phyloP scores from a whole-genome alignment of 2,888 invertebrate species.

The Plusia festucae region DNA sequence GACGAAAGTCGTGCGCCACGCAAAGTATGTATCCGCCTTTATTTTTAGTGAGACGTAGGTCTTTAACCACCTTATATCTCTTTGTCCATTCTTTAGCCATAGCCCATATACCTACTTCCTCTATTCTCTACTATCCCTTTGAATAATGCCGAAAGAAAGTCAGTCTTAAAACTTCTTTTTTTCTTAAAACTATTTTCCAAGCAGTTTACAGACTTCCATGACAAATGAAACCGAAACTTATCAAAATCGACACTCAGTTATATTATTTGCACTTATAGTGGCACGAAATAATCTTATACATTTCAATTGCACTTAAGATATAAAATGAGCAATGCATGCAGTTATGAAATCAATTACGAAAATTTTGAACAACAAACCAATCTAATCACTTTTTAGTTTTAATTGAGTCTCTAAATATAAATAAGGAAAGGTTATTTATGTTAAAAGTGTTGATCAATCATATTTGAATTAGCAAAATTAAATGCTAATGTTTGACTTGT shows the following conservation, averaged over 20 bases:
- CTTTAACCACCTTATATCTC: too few relatives aligned
- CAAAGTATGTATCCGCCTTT: too few relatives aligned
- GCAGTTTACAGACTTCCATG: background rate
- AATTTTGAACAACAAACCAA: conserved; percentile 32
- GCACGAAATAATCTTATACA: background rate
- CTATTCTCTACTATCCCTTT: too few relatives aligned
- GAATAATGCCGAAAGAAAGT: too few relatives aligned
- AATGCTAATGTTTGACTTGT: conserved; percentile 19
- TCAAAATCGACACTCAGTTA: background rate
- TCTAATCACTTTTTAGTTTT: conserved; percentile 38
- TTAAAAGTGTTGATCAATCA: conserved; percentile 39
- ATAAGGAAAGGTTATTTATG: conserved; percentile 31
- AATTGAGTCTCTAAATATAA: conserved; percentile 41
- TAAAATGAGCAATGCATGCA: conserved; percentile 10
- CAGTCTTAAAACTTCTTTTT: background rate
- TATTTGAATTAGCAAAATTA: conserved; percentile 28
- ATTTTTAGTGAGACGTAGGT: too few relatives aligned
- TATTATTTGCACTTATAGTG: background rate
- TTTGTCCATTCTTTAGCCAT: too few relatives aligned
- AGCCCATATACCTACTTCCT: too few relatives aligned
- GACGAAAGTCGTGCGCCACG: too few relatives aligned
- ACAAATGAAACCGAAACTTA: background rate
- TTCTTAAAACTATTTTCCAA: background rate
- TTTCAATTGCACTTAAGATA: background rate
- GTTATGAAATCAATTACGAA: conserved; percentile 43